These are phyloP conservation scores for Pentalonia nigronervosa DNA, from an alignment of 1,140 invertebrate genomes.

Conservation along the genomic window DNA sequence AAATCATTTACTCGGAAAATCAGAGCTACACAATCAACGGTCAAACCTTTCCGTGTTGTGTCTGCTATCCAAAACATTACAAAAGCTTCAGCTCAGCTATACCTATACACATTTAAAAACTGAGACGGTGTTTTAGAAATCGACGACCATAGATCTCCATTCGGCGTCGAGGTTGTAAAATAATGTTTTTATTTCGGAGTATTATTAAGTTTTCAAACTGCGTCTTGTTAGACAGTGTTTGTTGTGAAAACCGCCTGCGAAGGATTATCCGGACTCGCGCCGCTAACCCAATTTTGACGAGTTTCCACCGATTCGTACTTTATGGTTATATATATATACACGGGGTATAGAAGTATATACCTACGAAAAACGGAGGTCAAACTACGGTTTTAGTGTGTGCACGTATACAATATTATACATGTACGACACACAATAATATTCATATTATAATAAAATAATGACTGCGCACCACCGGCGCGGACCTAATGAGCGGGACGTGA, in stretches of 20 bases:
- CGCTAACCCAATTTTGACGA: neutral
- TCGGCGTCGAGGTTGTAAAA: neutral
- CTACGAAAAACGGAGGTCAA: neutral
- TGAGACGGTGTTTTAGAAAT: no score
- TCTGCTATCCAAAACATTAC: no score
- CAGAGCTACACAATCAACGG: no score
- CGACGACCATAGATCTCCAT: neutral
- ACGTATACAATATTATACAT: neutral
- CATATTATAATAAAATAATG: neutral
- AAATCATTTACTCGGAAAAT: no score
- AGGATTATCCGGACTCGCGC: neutral
- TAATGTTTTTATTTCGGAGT: no score
- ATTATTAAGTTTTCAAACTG: neutral
- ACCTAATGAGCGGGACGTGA: neutral
- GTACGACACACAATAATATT: neutral
- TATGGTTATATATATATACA: neutral
- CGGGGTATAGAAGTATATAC: neutral
- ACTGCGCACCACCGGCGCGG: neutral
- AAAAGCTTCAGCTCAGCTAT: no score
- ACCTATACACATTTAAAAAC: no score
- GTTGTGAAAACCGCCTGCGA: neutral
- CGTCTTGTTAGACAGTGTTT: neutral
- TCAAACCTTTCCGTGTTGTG: no score
- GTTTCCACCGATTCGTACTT: neutral
- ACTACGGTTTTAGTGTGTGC: neutral